Base-by-base conservation (phyloP, 2,797 vertebrate genomes). In the Aeoliscus strigatus region DNA sequence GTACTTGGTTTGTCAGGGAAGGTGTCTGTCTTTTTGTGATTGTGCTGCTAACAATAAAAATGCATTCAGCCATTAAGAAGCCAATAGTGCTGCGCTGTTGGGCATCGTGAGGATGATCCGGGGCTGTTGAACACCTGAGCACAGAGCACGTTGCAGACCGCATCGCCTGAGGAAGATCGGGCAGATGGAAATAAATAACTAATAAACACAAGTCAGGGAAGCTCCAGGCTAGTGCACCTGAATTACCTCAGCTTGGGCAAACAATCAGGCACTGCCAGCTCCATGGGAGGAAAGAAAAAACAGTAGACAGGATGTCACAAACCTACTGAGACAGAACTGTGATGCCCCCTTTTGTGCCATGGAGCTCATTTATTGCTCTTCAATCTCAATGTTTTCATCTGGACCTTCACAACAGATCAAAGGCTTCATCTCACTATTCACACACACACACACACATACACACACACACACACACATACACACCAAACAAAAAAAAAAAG, bases 121-220 rank as follows among this genome's bases (percentile, higher is more conserved):
- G 27, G 33, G 60, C 48, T 54, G 32, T 21, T 53, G 55, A 72
- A 65, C 77, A 72, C 65, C 60, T 79, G 77, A 79, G 70, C 44
- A 39, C 27, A 42, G 61, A 64, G 50, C 69, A 73, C 36, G 35
- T 67, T 64, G 76, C 55, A 56, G 56, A 80, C 73, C 64, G 31
- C 59, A 55, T 66, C 4, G 66, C 81, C 70, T 25, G 27, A 41
- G 61, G 80, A 78, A 26, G 35, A 54, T 67, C 40, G 26, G 49
- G 51, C 70, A 77, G 70, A 79, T 65, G 71, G 69, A 81, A 83
- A 81, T 82, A 62, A 82, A 83, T 81, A 82, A 82, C 76, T 82
- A 78, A 83, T 80, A 80, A 84, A 81, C 62, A 78, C 51, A 45
- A 80, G 66, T 66, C 71, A 64, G 64, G 66, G 68, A 61, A 50